These are phyloP conservation scores for Cassiopea xamachana DNA, from an alignment of 30 jellyfish, hydroid and myxozoan genomes.

Conservation along the genomic window DNA sequence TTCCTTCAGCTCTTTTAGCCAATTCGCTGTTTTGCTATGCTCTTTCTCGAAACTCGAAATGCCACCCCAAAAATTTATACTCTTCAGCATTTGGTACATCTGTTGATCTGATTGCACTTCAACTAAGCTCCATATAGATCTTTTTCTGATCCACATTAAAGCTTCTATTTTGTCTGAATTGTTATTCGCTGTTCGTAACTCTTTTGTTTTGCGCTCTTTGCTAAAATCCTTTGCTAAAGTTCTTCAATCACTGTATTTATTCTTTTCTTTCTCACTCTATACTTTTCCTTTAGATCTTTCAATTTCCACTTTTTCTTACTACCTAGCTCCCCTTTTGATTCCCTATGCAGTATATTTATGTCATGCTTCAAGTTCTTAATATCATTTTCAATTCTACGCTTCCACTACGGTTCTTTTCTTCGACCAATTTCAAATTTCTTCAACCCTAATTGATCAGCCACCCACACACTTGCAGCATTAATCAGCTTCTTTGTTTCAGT, in stretches of 20 bases:
- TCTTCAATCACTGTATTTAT: not conserved
- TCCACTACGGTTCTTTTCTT: constrained; percentile 18
- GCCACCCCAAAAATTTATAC: too few species aligned
- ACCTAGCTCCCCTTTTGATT: constrained; percentile 29
- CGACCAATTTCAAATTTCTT: constrained; percentile 11
- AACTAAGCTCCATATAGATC: too few species aligned
- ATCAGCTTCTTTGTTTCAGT: constrained; percentile 15
- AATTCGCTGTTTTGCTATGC: too few species aligned
- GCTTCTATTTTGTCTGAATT: too few species aligned
- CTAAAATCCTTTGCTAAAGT: too few species aligned
- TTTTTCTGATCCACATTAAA: too few species aligned
- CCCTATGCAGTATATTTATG: constrained; percentile 12
- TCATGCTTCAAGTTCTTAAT: constrained; percentile 16
- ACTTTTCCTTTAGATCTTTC: constrained; percentile 24
- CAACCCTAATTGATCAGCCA: not conserved
- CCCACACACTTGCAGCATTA: not conserved
- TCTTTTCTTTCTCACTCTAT: constrained; percentile 34
- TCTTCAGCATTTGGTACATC: too few species aligned
- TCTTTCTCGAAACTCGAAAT: too few species aligned
- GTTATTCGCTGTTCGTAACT: too few species aligned
- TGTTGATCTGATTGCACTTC: too few species aligned
- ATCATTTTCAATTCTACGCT: too few species aligned
- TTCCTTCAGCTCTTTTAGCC: not conserved
- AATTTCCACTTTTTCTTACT: constrained; percentile 34
- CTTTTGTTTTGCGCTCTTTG: too few species aligned